Conservation (phyloP, 2,797 vertebrate species). For the Manis javanica region DNA sequence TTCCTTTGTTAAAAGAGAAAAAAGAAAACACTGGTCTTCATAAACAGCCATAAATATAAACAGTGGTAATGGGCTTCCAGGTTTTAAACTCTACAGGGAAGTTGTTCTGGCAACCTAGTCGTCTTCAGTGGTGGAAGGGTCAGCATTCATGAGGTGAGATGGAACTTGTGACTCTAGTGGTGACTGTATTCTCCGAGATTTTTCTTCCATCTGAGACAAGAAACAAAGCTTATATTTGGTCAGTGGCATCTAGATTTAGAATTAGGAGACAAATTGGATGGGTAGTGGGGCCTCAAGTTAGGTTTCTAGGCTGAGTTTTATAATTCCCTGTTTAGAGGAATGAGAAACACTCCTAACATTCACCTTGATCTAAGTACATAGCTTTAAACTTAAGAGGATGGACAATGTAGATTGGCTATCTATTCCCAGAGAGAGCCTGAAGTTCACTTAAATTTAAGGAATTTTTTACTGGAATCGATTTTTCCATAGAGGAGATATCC, state of each 20-base stretch:
- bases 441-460: background rate
- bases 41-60: constrained; percentile 40
- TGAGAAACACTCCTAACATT: background rate
- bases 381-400: background rate
- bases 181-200: constrained; percentile 34
- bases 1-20: constrained; percentile 48
- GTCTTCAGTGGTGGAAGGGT: background rate
- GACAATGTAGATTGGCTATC: background rate
- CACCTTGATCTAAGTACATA: background rate
- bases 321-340: background rate
- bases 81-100: constrained; percentile 56
- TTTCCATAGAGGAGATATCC: background rate
- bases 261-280: background rate
- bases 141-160: background rate
- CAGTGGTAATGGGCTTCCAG: constrained; percentile 32
- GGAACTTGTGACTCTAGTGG: background rate
- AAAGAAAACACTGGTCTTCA: background rate
- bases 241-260: constrained; percentile 33
- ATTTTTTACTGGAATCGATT: background rate
- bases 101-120: constrained; percentile 49
- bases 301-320: background rate
- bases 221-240: constrained; percentile 10
- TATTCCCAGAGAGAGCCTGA: background rate
- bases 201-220: constrained; percentile 37
- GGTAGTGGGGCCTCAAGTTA: background rate